Base-by-base conservation (phyloP, 2,797 vertebrate species). In the Rhinatrema bivittatum region DNA sequence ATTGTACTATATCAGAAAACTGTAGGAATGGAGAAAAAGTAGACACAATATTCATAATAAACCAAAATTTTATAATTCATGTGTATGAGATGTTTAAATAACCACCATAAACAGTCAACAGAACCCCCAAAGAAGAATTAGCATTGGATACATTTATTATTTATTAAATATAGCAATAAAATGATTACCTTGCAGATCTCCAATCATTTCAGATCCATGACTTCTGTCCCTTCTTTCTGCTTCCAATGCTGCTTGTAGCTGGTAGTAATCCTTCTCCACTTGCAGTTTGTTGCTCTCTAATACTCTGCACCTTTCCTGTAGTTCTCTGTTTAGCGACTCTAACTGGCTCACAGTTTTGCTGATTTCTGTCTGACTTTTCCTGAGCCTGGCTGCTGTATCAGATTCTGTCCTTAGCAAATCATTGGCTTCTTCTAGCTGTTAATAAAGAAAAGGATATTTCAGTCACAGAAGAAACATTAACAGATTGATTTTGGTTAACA, bases 201-300 rank as follows among this genome's bases (percentile, higher is more conserved):
- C 84, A 76, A 97, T 97, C 82, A 97, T 91, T 80, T 98, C 94
- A 6, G 95, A 97, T 57, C 89, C 94, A 51, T 91, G 90, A 65
- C 85, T 94, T 72, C 82, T 88, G 74, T 90, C 93, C 47, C 93
- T 87, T 71, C 91, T 81, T 74, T 98, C 96, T 0, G 90, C 89
- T 67, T 98, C 95, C 66, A 98, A 77, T 12, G 81, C 86, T 60
- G 89, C 91, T 78, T 99, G 94, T 20, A 97, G 75, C 17, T 91
- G 86, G 50, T 94, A 86, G 54, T 89, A 83, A 56, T 97, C 92
- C 52, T 93, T 94, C 68, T 95, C 90, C 51, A 87, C 72, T 53
- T 90, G 91, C 29, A 87, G 74, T 62, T 91, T 93, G 36, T 85
- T 74, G 39, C 76, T 83, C 32, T 98, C 95, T 8, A 81, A 55